Evolutionary conservation across 2,113 vertebrate species (phyloP).

Genomic region (Rhea pennata): DNA sequence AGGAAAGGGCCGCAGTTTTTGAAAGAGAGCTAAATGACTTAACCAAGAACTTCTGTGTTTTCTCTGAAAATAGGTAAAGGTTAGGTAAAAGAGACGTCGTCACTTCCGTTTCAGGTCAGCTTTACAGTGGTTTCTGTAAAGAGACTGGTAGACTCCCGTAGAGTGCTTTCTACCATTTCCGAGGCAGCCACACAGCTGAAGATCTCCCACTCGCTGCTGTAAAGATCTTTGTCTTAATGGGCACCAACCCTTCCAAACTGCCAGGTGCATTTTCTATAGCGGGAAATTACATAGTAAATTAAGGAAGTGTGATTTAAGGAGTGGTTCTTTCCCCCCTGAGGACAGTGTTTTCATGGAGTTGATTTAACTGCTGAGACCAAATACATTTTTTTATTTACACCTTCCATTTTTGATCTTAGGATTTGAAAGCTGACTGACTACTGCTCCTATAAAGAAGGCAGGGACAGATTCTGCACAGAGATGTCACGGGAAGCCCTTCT

Average conservation of each 20-base stretch:
- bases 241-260: neutral
- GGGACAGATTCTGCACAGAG: neutral
- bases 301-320: neutral
- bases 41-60: neutral
- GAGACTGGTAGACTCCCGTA: neutral
- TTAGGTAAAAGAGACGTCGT: neutral
- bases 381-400: neutral
- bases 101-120: neutral
- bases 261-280: neutral
- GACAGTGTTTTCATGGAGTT: neutral
- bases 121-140: neutral
- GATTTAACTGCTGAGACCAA: neutral
- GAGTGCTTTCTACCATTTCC: neutral
- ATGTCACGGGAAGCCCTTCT: neutral
- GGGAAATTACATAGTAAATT: neutral
- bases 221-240: neutral
- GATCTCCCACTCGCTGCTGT: neutral
- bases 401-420: neutral
- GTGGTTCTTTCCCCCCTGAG: rapidly evolving
- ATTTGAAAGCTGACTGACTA: neutral
- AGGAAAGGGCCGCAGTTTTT: neutral
- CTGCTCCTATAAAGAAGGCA: neutral
- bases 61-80: neutral
- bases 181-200: neutral
- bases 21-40: neutral